Conservation (phyloP, 1,140 invertebrate genomes). For the Drosophila biarmipes region DNA sequence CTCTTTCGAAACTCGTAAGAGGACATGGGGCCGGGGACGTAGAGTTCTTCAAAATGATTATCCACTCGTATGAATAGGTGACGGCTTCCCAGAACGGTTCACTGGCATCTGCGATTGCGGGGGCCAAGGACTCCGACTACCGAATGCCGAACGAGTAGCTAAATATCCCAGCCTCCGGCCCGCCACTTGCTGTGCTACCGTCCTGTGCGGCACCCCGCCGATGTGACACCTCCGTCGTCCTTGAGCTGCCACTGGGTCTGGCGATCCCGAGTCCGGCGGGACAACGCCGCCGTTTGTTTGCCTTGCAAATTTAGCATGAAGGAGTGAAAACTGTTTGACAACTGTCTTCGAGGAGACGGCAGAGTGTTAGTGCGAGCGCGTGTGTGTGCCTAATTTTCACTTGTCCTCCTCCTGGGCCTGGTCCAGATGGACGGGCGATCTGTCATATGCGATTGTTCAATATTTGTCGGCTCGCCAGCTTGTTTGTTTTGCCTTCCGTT, state of each 20-base stretch:
- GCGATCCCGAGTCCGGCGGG: slow-evolving; percentile 15
- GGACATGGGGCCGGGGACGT: not conserved
- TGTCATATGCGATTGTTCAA: slow-evolving; percentile 59
- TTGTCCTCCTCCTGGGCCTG: slow-evolving; percentile 27
- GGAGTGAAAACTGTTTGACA: slow-evolving; percentile 62
- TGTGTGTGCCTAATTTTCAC: slow-evolving; percentile 58
- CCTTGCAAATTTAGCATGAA: slow-evolving; percentile 66
- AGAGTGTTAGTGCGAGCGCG: slow-evolving; percentile 1
- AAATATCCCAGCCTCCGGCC: not conserved
- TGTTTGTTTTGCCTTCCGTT: slow-evolving; percentile 56
- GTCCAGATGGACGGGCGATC: slow-evolving; percentile 34
- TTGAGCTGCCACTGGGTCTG: slow-evolving; percentile 11
- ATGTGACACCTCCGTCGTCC: slow-evolving; percentile 34
- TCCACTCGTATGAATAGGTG: slow-evolving; percentile 7
- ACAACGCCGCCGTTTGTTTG: slow-evolving; percentile 51
- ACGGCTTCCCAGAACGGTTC: slow-evolving; percentile 32
- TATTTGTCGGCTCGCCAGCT: slow-evolving; percentile 34
- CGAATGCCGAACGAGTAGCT: slow-evolving; percentile 22
- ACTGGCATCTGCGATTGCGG: slow-evolving; percentile 8
- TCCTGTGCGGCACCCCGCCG: slow-evolving; percentile 22
- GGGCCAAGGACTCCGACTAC: slow-evolving; percentile 53
- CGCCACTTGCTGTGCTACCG: slow-evolving; percentile 49
- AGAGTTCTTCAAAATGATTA: slow-evolving; percentile 20
- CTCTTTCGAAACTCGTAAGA: slow-evolving; percentile 6
- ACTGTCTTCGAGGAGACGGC: slow-evolving; percentile 17